Evolutionary conservation across 2,797 vertebrate genomes (phyloP).

Genomic region (Trachurus trachurus): DNA sequence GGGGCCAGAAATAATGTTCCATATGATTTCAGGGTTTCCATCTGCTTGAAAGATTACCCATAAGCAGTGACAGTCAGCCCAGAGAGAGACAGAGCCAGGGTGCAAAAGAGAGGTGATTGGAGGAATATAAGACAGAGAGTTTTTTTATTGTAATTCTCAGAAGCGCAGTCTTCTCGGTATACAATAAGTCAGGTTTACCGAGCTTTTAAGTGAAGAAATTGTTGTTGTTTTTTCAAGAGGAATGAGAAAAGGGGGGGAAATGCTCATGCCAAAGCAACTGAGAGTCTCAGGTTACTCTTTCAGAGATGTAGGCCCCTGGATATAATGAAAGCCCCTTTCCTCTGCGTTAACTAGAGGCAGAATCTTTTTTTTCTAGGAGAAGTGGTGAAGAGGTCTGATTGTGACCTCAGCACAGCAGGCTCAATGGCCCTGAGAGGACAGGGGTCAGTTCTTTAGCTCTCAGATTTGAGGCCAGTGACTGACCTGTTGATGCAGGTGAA

Average conservation of each 20-base stretch:
- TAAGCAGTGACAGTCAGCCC: conserved; percentile 67
- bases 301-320: conserved; percentile 61
- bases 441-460: conserved; percentile 26
- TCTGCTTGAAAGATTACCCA: conserved; percentile 82
- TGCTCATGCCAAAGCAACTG: conserved; percentile 52
- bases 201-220: conserved; percentile 51
- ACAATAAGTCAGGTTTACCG: conserved; percentile 10
- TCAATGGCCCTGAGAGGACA: conserved; percentile 29
- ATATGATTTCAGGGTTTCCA: conserved; percentile 84
- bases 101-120: conserved; percentile 66
- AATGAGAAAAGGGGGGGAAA: conserved; percentile 32
- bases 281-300: conserved; percentile 77
- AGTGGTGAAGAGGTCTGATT: conserved; percentile 53
- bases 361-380: conserved; percentile 48
- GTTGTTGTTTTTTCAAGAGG: conserved; percentile 45
- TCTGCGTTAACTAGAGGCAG: conserved; percentile 45
- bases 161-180: conserved; percentile 44
- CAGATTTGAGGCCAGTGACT: conserved; percentile 3
- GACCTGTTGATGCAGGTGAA: conserved; percentile 1
- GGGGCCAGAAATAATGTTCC: conserved; percentile 77
- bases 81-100: conserved; percentile 57
- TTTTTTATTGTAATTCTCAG: conserved; percentile 59
- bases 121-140: conserved; percentile 67
- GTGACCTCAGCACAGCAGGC: conserved; percentile 56
- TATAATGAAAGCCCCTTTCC: conserved; percentile 70